These are phyloP conservation scores for Acronicta leporina DNA, from an alignment of 2,888 invertebrate species.

Conservation along the genomic window DNA sequence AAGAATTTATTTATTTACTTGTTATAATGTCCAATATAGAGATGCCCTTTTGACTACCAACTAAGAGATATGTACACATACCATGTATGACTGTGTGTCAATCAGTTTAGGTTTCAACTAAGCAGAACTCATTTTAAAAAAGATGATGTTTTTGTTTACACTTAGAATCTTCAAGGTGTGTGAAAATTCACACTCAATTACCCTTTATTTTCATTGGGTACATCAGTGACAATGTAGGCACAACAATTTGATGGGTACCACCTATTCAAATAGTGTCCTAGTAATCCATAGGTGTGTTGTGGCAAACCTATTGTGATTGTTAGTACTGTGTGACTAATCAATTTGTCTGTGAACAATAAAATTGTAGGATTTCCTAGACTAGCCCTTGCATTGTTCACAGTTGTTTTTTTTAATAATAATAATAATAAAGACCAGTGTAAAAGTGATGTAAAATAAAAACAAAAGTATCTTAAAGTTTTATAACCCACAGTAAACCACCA, in stretches of 20 bases:
- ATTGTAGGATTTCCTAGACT: constrained; percentile 48
- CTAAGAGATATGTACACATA: no score
- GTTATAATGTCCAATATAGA: no score
- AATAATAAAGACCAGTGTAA: no score
- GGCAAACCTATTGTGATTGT: constrained; percentile 40
- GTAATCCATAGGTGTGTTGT: neutral
- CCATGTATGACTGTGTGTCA: no score
- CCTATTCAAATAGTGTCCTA: constrained; percentile 5
- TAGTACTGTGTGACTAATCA: constrained; percentile 48
- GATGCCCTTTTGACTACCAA: no score
- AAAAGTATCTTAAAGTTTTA: no score
- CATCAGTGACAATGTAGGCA: constrained; percentile 13
- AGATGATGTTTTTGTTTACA: neutral
- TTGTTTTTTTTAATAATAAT: no score
- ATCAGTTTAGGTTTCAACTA: no score
- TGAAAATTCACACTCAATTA: constrained; percentile 36
- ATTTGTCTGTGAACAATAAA: constrained; percentile 44
- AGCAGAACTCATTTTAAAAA: neutral
- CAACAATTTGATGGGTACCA: constrained; percentile 8
- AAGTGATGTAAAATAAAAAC: no score
- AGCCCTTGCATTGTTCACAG: constrained; percentile 16
- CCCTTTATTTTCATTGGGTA: constrained; percentile 26
- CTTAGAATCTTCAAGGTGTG: constrained; percentile 11
- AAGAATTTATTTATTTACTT: no score
- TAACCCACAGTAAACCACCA: no score